Evolutionary conservation across 2,797 vertebrate genomes (phyloP), one percentile per base, ranked within the genome.

Genomic region (Onychomys leucogaster): DNA sequence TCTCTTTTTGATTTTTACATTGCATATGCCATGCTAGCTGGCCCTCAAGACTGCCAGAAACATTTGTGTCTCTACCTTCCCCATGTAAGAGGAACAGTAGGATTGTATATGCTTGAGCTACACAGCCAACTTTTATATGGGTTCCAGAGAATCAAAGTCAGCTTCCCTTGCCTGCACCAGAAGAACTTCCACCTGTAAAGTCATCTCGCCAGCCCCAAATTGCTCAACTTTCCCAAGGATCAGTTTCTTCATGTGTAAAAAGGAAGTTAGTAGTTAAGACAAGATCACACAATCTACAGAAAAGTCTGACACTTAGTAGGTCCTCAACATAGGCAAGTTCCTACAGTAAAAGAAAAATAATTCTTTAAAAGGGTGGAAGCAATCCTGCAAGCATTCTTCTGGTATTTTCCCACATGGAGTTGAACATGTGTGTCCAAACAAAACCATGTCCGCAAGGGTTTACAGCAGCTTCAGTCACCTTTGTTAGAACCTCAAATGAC

Each of bases 151-250:
- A 49, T 52, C 63, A 52, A 67, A 52, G 32, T n/a, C 2, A 9
- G 43, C 11, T 49, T 49, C 63, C 49, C 6, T 2, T 9, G 43
- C 32, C 25, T 85, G 9, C 29, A 23, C 19, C 14, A 43, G 23
- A 67, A 49, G 43, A 19, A 11, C 32, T 49, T 49, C n/a, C 21
- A 67, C 19, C 43, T 49, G 6, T 3, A 67, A 37, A 29, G 83
- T 85, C 43, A 67, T 85, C 19, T 85, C 61, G 63, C 83, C 19
- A 67, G 0, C 37, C 59, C 19, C 32, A 94, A 87, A 90, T 41
- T 93, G n/a, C 10, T 92, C 59, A 78, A 55, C 37, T 88, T 94
- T 89, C 73, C 73, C 43, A 83, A 89, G 55, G 41, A 88, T 57
- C 63, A 14, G 21, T 80, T 89, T 85, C 32, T 94, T 77, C 27